Evolutionary conservation across 2,113 vertebrate species (phyloP), one percentile per base, ranked within the genome.

Genomic region (Poeciliopsis prolifica): DNA sequence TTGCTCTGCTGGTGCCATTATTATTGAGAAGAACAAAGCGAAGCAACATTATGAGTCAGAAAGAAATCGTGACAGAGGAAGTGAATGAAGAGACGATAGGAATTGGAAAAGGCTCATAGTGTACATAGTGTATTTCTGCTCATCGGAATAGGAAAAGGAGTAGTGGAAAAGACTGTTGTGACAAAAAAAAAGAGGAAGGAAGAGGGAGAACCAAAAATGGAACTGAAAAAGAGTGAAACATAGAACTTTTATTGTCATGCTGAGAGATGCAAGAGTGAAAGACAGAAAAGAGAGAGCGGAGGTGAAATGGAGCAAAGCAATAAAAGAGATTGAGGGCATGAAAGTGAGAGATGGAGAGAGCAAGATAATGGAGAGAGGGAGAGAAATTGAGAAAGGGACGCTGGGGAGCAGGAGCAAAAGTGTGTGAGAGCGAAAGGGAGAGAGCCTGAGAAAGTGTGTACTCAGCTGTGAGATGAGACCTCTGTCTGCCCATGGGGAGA

Each of bases 381-480:
- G 90, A 90, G 86, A 91, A 93, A 91, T 91, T 83, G 87, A 91
- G 89, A 89, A 89, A 88, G 85, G 86, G 86, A 92, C 92, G 83
- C 88, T 83, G 85, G 90, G 90, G 91, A 92, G 81, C 79, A 72
- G 84, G 89, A 81, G 89, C 87, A 82, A 93, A 89, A 91, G 89
- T 92, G 92, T 91, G 92, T 88, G 88, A 88, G 88, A 89, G 89
- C 82, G 79, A 87, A 86, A 87, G 82, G 79, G 89, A 89, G 89
- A 88, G 89, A 93, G 91, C 90, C 84, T 90, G 92, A 88, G 91
- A 93, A 91, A 91, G 89, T 91, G 92, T 93, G 93, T 93, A 91
- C 89, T 94, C 92, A 94, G 91, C 92, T 94, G 93, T 93, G 92
- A 94, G 91, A 93, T 93, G 92, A 93, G 92, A 92, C 93, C 88